Evolutionary conservation across 2,888 invertebrate species (phyloP).

Genomic region (Vesta saturnalis): DNA sequence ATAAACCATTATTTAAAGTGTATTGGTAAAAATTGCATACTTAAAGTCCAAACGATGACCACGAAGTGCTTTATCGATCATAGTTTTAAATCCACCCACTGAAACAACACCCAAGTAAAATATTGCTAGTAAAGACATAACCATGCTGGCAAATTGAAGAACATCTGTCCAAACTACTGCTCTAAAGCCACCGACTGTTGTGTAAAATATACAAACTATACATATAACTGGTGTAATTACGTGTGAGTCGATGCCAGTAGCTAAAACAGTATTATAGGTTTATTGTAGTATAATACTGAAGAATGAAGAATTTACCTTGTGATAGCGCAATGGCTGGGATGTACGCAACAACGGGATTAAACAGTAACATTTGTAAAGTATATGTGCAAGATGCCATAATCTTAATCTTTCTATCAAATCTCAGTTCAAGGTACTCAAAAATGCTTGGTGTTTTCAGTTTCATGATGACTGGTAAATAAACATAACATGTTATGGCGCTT

Average conservation of each 20-base stretch:
- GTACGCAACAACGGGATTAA: constrained; percentile 75
- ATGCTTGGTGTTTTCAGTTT: constrained; percentile 75
- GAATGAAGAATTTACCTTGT: constrained; percentile 66
- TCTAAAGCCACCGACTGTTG: constrained; percentile 74
- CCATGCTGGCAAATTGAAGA: constrained; percentile 68
- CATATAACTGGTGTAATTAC: too few relatives aligned
- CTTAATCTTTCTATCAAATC: constrained; percentile 70
- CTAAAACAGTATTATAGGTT: constrained; percentile 1
- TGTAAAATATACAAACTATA: constrained; percentile 78
- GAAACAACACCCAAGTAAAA: constrained; percentile 67
- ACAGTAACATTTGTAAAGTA: constrained; percentile 67
- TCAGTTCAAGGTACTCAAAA: constrained; percentile 73
- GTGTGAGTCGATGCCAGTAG: too few relatives aligned
- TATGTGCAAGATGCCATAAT: constrained; percentile 70
- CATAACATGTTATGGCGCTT: constrained; percentile 54
- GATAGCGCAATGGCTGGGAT: constrained; percentile 76
- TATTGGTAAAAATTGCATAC: constrained; percentile 56
- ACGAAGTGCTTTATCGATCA: constrained; percentile 67
- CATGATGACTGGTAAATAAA: constrained; percentile 74
- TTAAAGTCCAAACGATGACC: constrained; percentile 69
- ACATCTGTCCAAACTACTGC: constrained; percentile 74
- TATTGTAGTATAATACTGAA: constrained; percentile 7
- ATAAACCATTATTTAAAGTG: not conserved
- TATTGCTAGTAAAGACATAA: constrained; percentile 66
- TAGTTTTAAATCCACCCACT: constrained; percentile 67